Conservation (phyloP, 2,797 vertebrate species). For the Helicolenus hilgendorfi region DNA sequence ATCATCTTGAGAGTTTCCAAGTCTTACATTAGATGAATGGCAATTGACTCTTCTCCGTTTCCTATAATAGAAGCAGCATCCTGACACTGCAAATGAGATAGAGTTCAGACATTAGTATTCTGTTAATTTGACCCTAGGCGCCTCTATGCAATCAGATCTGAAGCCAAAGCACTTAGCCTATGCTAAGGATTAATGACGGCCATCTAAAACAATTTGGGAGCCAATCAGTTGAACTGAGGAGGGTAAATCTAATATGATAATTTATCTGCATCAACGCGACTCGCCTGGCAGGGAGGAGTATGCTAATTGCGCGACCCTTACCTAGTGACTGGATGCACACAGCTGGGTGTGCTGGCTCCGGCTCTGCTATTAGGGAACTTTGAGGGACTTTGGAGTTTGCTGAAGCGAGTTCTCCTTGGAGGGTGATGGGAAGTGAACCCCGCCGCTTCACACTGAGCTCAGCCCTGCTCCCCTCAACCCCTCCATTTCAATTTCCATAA, state of each 20-base stretch:
- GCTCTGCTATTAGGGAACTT: conserved; percentile 98
- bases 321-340: conserved; percentile 96
- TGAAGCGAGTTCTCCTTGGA: conserved; percentile 94
- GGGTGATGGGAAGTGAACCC: conserved; percentile 95
- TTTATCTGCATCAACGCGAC: conserved; percentile 96
- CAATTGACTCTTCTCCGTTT: conserved; percentile 82
- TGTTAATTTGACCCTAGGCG: conserved; percentile 97
- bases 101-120: conserved; percentile 90
- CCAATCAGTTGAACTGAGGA: conserved; percentile 99
- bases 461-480: conserved; percentile 93
- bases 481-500: conserved; percentile 98
- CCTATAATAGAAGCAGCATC: conserved; percentile 87
- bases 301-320: conserved; percentile 99
- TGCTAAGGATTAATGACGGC: conserved; percentile 99
- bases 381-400: conserved; percentile 98
- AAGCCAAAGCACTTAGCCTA: conserved; percentile 96
- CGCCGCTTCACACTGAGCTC: conserved; percentile 95
- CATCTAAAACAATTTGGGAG: conserved; percentile 99
- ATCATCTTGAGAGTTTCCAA: conserved; percentile 84
- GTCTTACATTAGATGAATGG: conserved; percentile 84
- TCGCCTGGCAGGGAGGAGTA: conserved; percentile 97
- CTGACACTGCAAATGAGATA: conserved; percentile 88
- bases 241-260: conserved; percentile 99
- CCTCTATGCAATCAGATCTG: conserved; percentile 95
- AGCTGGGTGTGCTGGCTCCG: conserved; percentile 95